Evolutionary conservation across 2,113 vertebrate species (phyloP), one percentile per base, ranked within the genome.

Genomic region (Scortum barcoo): DNA sequence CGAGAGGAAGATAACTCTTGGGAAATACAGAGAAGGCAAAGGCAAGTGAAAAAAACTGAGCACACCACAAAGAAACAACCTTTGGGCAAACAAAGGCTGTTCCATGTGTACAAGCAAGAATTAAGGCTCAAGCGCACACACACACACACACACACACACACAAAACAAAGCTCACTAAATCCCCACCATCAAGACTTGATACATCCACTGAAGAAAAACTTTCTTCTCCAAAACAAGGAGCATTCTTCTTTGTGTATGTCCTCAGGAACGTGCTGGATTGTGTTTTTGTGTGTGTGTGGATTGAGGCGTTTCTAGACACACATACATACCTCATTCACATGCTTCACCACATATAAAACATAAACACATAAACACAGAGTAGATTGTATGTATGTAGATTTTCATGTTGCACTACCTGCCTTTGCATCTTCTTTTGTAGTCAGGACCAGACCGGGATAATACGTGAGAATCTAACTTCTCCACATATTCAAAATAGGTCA

Each of bases 281-380:
- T 72, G 70, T 57, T 3, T 72, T 36, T 40, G 33, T 54, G 60
- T 40, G n/a, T n/a, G n/a, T n/a, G n/a, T n/a, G n/a, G n/a, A n/a
- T n/a, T n/a, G n/a, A n/a, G n/a, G n/a, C n/a, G n/a, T n/a, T n/a
- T n/a, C n/a, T n/a, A n/a, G n/a, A n/a, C n/a, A n/a, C n/a, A n/a
- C n/a, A n/a, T n/a, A n/a, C n/a, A n/a, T n/a, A n/a, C n/a, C n/a
- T n/a, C n/a, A n/a, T n/a, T n/a, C n/a, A n/a, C n/a, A n/a, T n/a
- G n/a, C n/a, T n/a, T n/a, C n/a, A n/a, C n/a, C n/a, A n/a, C n/a
- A n/a, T n/a, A n/a, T n/a, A n/a, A n/a, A n/a, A n/a, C n/a, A n/a
- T n/a, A n/a, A n/a, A n/a, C n/a, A n/a, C n/a, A n/a, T n/a, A n/a
- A n/a, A n/a, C n/a, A n/a, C n/a, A n/a, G n/a, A n/a, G n/a, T n/a